A percentile compares a stretch with the other conserved stretches of the same genome.
Conservation (phyloP, 2,113 vertebrate species). For the Elaphurus davidianus region DNA sequence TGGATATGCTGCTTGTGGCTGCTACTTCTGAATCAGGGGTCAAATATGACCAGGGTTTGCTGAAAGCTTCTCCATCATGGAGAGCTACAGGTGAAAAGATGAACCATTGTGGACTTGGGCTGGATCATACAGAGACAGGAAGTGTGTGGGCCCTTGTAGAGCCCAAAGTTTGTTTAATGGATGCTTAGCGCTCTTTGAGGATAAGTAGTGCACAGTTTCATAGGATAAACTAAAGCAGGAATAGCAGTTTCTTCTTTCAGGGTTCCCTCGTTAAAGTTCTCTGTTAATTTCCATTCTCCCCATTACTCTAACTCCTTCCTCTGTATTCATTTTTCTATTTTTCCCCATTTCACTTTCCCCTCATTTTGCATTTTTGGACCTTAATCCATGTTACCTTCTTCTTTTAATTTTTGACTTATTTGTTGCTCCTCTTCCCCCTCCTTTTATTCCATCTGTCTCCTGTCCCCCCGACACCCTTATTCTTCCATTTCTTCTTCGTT, state of each 20-base stretch:
- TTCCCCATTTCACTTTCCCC: not conserved
- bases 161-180: not conserved
- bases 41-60: not conserved
- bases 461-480: not conserved
- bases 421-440: not conserved
- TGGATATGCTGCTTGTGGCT: not conserved
- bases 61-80: not conserved
- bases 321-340: not conserved
- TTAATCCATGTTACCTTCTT: not conserved
- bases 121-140: not conserved
- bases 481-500: conserved; percentile 32
- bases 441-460: not conserved
- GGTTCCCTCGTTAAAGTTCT: not conserved
- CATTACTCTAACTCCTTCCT: not conserved
- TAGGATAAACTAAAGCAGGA: not conserved
- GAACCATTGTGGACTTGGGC: not conserved
- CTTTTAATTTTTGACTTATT: not conserved
- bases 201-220: not conserved
- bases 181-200: not conserved
- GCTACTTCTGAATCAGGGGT: not conserved
- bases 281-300: not conserved
- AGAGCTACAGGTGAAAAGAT: not conserved
- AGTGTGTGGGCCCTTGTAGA: not conserved
- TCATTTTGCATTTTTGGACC: not conserved
- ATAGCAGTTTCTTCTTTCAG: not conserved